Evolutionary conservation across 2,113 vertebrate species (phyloP).

Genomic region (Myotis brandtii): DNA sequence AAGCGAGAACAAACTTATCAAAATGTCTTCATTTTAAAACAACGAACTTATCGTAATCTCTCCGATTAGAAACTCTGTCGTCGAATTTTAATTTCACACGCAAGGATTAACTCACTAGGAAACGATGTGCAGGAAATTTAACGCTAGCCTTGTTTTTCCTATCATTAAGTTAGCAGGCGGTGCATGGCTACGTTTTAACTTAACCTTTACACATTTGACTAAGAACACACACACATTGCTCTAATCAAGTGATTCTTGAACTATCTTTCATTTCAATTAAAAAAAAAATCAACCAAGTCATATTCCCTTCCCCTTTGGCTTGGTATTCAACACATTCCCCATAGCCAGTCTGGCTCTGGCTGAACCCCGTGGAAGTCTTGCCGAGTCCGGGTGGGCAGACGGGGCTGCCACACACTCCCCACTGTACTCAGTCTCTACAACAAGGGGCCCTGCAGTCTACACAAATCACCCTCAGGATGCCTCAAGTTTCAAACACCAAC

Average conservation of each 20-base stretch:
- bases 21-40: neutral
- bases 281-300: neutral
- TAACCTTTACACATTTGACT: neutral
- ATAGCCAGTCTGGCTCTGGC: neutral
- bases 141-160: neutral
- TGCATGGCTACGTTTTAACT: neutral
- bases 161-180: neutral
- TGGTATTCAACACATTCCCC: neutral
- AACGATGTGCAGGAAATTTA: neutral
- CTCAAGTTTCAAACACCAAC: neutral
- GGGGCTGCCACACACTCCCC: neutral
- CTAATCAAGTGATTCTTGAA: neutral
- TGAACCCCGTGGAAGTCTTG: neutral
- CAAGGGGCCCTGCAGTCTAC: too few species aligned
- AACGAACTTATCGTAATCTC: neutral
- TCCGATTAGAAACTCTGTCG: neutral
- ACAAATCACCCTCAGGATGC: neutral
- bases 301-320: neutral
- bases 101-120: neutral
- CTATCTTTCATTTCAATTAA: neutral
- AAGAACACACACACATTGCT: neutral
- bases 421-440: neutral
- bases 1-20: neutral
- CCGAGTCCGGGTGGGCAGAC: fast-evolving
- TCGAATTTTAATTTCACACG: neutral